These are phyloP conservation scores for Phocoena phocoena DNA, from an alignment of 2,113 vertebrate species.

Conservation along the genomic window DNA sequence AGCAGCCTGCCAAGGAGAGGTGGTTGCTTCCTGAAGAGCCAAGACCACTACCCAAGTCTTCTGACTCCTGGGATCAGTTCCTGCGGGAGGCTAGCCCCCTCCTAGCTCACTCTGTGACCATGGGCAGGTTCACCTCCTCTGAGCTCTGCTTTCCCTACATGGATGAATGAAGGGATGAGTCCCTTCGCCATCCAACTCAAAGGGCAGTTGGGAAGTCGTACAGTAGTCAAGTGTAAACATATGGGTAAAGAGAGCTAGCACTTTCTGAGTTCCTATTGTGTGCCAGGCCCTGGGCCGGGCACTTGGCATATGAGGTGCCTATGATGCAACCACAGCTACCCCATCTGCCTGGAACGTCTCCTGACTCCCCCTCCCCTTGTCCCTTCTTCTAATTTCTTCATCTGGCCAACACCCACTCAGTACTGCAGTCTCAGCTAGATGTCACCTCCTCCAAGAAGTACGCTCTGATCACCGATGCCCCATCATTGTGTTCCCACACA, in stretches of 20 bases:
- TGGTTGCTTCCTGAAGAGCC: neutral
- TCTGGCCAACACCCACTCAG: neutral
- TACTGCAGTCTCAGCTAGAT: neutral
- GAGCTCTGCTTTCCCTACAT: neutral
- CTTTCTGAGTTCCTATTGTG: neutral
- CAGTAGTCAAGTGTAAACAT: neutral
- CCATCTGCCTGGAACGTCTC: neutral
- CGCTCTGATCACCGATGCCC: accelerated
- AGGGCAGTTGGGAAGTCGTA: neutral
- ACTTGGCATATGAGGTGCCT: neutral
- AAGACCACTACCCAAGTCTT: neutral
- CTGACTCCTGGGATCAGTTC: neutral
- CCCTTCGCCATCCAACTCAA: neutral
- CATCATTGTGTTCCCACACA: neutral
- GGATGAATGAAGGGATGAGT: neutral
- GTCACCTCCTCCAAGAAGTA: neutral
- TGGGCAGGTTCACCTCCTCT: neutral
- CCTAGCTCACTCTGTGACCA: neutral
- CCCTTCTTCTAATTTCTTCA: neutral
- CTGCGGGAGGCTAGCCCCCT: neutral
- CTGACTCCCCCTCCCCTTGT: neutral
- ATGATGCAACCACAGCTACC: neutral
- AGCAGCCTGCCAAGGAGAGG: neutral
- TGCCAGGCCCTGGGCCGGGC: neutral
- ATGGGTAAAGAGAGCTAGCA: neutral